Base-by-base conservation (phyloP, 2,888 invertebrate genomes). In the Auanema sp. region DNA sequence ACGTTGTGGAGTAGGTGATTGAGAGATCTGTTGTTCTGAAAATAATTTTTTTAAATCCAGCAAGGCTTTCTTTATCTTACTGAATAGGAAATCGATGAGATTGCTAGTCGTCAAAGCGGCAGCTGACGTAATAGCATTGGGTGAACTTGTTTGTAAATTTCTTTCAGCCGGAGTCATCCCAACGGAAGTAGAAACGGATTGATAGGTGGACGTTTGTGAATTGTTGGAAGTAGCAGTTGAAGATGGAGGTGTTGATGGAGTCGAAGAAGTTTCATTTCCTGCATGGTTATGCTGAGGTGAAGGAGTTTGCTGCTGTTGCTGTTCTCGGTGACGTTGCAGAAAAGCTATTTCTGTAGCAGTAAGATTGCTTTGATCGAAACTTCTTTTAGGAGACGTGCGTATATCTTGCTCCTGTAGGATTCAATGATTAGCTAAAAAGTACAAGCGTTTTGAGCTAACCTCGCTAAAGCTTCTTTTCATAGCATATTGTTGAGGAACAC, bases 381-480 rank as follows among this genome's bases (percentile, higher is more conserved):
- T 55, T 33, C 61, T 43, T 24, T 62, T 62, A 10, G 62, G 62
- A 12, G 62, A 62, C n/a, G 62, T 62, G 21, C 47, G 47, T 5
- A 47, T 47, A 47, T 47, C 21, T 47, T 47, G 47, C 47, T 47
- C 18, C 47, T 47, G 47, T 21, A 33, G 8, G 33, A 33, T 33
- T 33, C 8, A 3, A 33, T 8, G 33, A 33, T 33, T 33, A 33
- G 8, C 33, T 33, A 33, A 33, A 33, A 33, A n/a, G 33, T 3
- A 33, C 33, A 33, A 33, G 8, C 33, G 3, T 33, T 3, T 14
- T 40, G 16, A 14, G 12, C 25, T 11, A 21, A 60, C 60, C 57
- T 62, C 62, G 24, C 57, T 57, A 57, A 64, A 64, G 25, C 65
- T 68, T 21, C 71, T 56, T 59, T 73, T 71, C 47, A 68, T 67